A percentile compares a stretch with the other conserved stretches of the same genome.
Evolutionary conservation across 2,888 invertebrate genomes (phyloP).

Genomic region (Alloscopus bannaensis): DNA sequence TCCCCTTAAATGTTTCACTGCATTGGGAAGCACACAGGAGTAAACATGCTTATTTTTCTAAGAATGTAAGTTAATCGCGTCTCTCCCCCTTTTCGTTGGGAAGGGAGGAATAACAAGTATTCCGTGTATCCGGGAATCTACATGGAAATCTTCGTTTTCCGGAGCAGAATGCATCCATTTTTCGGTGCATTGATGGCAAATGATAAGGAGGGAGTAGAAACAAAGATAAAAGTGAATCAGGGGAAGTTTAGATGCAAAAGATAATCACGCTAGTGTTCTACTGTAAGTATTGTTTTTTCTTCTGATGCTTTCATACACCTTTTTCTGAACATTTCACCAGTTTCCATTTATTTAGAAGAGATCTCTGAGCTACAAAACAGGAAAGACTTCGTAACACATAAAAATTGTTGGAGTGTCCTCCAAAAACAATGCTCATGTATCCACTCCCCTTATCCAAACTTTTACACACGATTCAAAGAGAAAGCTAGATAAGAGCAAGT

Average conservation of each 20-base stretch:
- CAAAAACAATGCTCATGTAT: background rate
- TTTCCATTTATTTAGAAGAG: background rate
- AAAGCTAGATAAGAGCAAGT: background rate
- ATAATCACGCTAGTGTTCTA: constrained; percentile 31
- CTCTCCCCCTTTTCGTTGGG: constrained; percentile 19
- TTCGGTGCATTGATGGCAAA: constrained; percentile 38
- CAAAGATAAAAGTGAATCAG: constrained; percentile 11
- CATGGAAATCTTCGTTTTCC: constrained; percentile 40
- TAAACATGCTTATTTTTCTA: no score
- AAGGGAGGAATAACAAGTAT: constrained; percentile 46
- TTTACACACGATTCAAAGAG: background rate
- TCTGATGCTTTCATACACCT: background rate
- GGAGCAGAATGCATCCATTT: constrained; percentile 35
- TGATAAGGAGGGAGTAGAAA: constrained; percentile 42
- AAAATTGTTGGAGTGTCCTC: no score
- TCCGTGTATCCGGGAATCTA: constrained; percentile 57
- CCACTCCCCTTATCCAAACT: background rate
- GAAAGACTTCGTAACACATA: background rate
- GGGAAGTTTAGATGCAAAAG: constrained; percentile 24
- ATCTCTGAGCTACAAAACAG: background rate
- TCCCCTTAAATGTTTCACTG: background rate
- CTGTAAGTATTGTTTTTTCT: background rate
- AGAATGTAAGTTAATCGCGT: constrained; percentile 34
- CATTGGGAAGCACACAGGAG: constrained; percentile 33
- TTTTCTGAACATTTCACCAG: background rate